phyloP scores from a whole-genome alignment of 1,140 invertebrate species.

The Brevipalpus yothersi region DNA sequence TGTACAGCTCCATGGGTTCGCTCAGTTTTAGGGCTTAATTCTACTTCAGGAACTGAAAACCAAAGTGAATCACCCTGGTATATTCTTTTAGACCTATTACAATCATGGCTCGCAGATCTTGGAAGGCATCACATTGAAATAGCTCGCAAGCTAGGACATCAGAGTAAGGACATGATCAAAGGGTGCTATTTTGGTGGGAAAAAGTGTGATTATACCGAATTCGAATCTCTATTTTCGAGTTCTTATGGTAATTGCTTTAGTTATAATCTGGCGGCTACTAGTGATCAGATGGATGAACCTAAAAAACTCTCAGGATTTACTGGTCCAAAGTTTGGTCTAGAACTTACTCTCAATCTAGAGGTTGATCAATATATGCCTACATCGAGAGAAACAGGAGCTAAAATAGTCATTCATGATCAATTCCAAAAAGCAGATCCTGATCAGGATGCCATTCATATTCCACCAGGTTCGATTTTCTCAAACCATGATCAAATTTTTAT shows the following conservation, averaged over 20 bases:
- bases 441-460: constrained; percentile 10
- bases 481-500: background rate
- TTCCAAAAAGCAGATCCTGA: constrained; percentile 7
- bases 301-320: constrained; percentile 6
- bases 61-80: constrained; percentile 8
- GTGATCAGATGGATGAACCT: background rate
- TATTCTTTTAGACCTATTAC: constrained; percentile 5
- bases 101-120: constrained; percentile 8
- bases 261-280: constrained; percentile 3
- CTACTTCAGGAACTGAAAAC: background rate
- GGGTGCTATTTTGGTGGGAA: constrained; percentile 7
- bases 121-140: constrained; percentile 1
- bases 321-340: constrained; percentile 16
- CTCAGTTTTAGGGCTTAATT: background rate
- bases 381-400: constrained; percentile 16
- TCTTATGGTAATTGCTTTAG: constrained; percentile 10
- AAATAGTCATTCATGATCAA: constrained; percentile 11
- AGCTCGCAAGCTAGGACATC: constrained; percentile 4
- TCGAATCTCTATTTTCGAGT: constrained; percentile 5
- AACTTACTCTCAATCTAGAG: constrained; percentile 18
- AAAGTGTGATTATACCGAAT: background rate
- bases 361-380: constrained; percentile 18
- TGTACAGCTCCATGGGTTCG: constrained; percentile 8
- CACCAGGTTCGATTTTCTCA: background rate
- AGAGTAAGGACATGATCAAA: constrained; percentile 2